Percentiles rank a stretch among this genome's conserved stretches.
Conservation (phyloP, 1,140 invertebrate species). For the Physella acuta region DNA sequence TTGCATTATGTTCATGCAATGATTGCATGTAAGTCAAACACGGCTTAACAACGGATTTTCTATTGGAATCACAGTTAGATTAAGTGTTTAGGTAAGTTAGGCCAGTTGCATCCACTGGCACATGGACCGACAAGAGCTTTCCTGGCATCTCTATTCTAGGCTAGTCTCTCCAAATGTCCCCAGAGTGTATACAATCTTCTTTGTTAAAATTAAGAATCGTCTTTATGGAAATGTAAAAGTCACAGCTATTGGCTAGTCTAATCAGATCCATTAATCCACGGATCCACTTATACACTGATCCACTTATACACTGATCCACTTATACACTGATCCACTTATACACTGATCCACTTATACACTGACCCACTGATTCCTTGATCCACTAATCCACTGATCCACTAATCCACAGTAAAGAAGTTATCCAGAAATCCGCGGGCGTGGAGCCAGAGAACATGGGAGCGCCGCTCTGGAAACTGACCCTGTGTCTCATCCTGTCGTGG, state of each 20-base stretch:
- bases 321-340: neutral
- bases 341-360: neutral
- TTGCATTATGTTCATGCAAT: neutral
- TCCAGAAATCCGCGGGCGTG: conserved; percentile 46
- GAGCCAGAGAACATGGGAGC: conserved; percentile 72
- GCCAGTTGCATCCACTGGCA: no score
- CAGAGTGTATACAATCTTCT: no score
- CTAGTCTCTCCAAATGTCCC: no score
- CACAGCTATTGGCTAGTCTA: no score
- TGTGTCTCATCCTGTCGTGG: conserved; percentile 89
- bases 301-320: neutral
- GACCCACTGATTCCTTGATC: neutral
- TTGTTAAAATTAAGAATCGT: no score
- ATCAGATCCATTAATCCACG: neutral
- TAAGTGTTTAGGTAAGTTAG: no score
- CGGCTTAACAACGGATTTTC: no score
- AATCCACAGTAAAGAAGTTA: conserved; percentile 34
- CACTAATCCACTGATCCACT: neutral
- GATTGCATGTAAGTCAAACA: neutral
- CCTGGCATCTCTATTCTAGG: no score
- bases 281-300: neutral
- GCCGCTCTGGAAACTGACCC: conserved; percentile 89
- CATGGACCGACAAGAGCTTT: no score
- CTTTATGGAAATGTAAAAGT: no score
- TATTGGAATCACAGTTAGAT: no score